Evolutionary conservation across 1,140 invertebrate genomes (phyloP), one percentile per base, ranked within the genome.

Genomic region (Pentalonia nigronervosa): DNA sequence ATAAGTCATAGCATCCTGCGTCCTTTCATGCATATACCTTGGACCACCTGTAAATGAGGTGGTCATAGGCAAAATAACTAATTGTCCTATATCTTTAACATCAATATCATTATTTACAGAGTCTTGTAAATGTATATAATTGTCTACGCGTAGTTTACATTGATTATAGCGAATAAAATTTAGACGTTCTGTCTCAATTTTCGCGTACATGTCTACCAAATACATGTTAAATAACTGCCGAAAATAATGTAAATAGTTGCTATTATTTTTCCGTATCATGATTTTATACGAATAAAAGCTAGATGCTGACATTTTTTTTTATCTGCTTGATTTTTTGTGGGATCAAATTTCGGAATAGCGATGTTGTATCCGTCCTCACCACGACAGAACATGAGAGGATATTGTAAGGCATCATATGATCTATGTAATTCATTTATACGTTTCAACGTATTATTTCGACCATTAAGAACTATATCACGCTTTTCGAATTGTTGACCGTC

Each of bases 381-480:
- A 81, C 30, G n/a, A 81, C 76, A 81, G 34, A 81, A 81, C 76
- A 81, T 81, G 76, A 81, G 76, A 81, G 34, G 34, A 36, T 81
- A 81, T 47, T 81, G 76, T 81, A 81, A 17, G 76, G 76, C 76
- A 81, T 36, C 76, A 81, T 81, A 81, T 81, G 76, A 34, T 81
- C 30, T 81, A 36, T 81, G 34, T 81, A 81, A 34, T 81, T 81
- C 30, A 81, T 81, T 81, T 1, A 81, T 81, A 81, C n/a, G 34
- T 81, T 81, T n/a, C 34, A 81, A 81, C 34, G 76, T 36, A 67
- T 67, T 67, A n/a, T 67, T 67, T 30, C 60, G 60, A 67, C 30
- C 60, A n/a, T 67, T 67, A 67, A 30, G 60, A 67, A 67, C 60
- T 67, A 67, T 67, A n/a, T 67, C 60, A 30, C 60, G 60, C 23